A percentile compares a stretch with the other conserved stretches of the same genome.
Evolutionary conservation across 2,797 vertebrate species (phyloP).

Genomic region (Diglossa cyanea): DNA sequence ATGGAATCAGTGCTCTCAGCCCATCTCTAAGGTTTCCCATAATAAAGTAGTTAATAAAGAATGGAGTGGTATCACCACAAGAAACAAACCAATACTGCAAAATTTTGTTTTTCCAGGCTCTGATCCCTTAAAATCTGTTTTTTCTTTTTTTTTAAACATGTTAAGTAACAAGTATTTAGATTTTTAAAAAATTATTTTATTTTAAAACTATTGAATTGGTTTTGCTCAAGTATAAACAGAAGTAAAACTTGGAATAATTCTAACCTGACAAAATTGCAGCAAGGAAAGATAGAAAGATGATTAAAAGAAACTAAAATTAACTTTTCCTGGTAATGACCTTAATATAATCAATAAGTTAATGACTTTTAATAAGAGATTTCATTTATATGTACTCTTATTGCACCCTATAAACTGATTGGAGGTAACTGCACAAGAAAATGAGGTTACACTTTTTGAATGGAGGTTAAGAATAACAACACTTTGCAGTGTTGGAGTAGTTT

Average conservation of each 20-base stretch:
- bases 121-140: not conserved
- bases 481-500: not conserved
- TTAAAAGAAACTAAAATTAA: not conserved
- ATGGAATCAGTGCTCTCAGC: not conserved
- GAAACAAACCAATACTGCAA: not conserved
- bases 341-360: not conserved
- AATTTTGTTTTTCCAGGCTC: not conserved
- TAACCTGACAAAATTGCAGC: not conserved
- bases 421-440: not conserved
- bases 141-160: too few relatives aligned
- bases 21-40: not conserved
- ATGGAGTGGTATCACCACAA: not conserved
- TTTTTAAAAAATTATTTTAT: not conserved
- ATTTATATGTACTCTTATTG: not conserved
- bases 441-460: not conserved
- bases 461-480: not conserved
- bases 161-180: not conserved
- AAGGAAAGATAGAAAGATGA: not conserved
- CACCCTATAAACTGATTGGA: not conserved
- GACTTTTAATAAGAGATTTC: not conserved
- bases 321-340: not conserved
- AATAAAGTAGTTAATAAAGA: not conserved
- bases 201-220: not conserved
- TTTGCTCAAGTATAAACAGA: not conserved
- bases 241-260: not conserved